A percentile compares a stretch with the other conserved stretches of the same genome.
These are phyloP conservation scores for Mesocricetus auratus DNA, from an alignment of 2,113 vertebrate genomes.

Conservation along the genomic window DNA sequence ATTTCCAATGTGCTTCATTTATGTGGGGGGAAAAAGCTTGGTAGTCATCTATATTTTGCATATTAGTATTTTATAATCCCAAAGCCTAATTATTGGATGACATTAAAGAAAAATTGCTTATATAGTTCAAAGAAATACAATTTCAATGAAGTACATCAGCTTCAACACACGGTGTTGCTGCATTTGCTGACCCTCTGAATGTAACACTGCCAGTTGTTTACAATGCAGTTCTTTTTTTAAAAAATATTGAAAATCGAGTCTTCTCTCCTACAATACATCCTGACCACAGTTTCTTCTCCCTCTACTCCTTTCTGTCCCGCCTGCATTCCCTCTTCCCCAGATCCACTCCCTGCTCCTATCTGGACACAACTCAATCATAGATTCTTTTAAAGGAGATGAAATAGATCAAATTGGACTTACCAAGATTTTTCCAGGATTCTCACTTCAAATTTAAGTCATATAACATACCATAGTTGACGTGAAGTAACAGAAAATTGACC, in stretches of 20 bases:
- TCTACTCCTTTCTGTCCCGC: background rate
- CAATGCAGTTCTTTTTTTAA: background rate
- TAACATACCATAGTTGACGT: background rate
- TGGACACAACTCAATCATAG: background rate
- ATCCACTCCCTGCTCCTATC: accelerated
- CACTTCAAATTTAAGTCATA: background rate
- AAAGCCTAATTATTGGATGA: background rate
- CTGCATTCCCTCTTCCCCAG: background rate
- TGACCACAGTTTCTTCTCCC: background rate
- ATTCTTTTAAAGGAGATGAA: background rate
- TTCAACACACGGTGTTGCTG: background rate
- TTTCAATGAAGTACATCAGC: background rate
- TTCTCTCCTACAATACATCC: background rate
- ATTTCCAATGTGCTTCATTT: background rate
- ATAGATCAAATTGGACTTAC: background rate
- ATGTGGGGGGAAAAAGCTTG: background rate
- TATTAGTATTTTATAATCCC: background rate
- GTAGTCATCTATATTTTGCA: background rate
- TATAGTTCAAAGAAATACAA: background rate
- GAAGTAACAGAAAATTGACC: background rate
- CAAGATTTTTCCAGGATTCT: background rate
- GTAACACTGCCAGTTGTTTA: background rate
- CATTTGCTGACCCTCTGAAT: background rate
- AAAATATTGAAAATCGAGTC: background rate
- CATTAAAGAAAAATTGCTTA: background rate